Percentiles rank a stretch among this genome's conserved stretches.
Evolutionary conservation across 2,888 invertebrate species (phyloP).

Genomic region (Rhaphigaster nebulosa): DNA sequence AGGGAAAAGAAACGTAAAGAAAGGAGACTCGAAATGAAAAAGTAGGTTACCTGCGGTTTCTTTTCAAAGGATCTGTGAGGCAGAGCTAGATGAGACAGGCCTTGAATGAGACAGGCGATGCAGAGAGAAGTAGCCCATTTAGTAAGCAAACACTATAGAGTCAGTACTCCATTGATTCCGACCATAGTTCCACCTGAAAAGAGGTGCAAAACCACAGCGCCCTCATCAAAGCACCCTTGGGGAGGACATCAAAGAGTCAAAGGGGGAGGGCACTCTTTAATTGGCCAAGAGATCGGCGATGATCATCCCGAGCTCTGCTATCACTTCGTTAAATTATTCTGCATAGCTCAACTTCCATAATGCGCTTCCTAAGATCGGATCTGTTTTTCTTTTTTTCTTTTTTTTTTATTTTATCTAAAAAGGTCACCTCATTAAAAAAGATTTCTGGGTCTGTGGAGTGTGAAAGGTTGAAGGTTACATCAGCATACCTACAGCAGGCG

Average conservation of each 20-base stretch:
- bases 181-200: background rate
- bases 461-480: background rate
- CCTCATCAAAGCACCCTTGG: background rate
- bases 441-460: background rate
- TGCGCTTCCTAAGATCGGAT: slow-evolving; percentile 16
- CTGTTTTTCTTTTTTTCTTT: background rate
- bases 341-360: slow-evolving; percentile 48
- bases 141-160: slow-evolving; percentile 13
- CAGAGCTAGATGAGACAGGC: background rate
- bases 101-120: background rate
- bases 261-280: background rate
- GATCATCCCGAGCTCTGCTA: background rate
- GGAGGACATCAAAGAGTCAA: background rate
- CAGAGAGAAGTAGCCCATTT: background rate
- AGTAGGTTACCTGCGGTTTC: background rate
- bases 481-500: background rate
- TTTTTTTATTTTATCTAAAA: background rate
- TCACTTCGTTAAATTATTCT: slow-evolving; percentile 57
- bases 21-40: background rate
- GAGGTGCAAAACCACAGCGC: slow-evolving; percentile 5
- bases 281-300: slow-evolving; percentile 25
- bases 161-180: background rate
- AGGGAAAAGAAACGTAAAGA: background rate
- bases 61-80: background rate
- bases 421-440: background rate